phyloP scores from a whole-genome alignment of 2,888 invertebrate species.

The Panzeria rudis region DNA sequence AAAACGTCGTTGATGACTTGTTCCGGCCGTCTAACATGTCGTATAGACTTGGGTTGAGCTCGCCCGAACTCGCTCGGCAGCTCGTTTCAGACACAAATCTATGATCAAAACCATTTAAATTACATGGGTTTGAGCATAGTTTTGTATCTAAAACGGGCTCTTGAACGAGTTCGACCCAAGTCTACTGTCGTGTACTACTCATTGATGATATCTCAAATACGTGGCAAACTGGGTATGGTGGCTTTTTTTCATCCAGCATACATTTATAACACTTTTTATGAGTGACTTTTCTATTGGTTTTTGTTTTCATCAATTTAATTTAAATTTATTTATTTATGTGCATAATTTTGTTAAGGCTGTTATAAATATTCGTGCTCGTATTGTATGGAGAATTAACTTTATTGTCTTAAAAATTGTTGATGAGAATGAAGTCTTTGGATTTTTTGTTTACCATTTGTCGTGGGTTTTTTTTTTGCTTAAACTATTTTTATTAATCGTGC shows the following conservation, averaged over 20 bases:
- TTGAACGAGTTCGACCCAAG: no score
- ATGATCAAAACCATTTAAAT: no score
- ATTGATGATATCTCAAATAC: no score
- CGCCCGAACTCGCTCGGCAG: no score
- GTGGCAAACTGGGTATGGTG: no score
- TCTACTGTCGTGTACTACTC: no score
- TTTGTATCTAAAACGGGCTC: no score
- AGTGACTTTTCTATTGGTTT: background rate
- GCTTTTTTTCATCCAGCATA: constrained; percentile 18
- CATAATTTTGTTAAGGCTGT: constrained; percentile 20
- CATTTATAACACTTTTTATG: constrained; percentile 3
- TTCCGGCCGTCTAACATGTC: no score
- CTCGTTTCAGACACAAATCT: no score
- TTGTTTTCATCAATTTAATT: constrained; percentile 16
- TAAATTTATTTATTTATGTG: constrained; percentile 53
- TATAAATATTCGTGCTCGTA: background rate
- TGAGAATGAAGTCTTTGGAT: constrained; percentile 20
- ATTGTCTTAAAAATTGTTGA: background rate
- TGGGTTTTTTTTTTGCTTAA: constrained; percentile 58
- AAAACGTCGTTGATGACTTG: no score
- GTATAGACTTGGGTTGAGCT: no score
- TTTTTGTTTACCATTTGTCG: constrained; percentile 56
- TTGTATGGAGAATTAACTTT: constrained; percentile 39
- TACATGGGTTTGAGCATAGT: no score
- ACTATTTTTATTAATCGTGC: constrained; percentile 61